Evolutionary conservation across 2,888 invertebrate genomes (phyloP), one percentile per base, ranked within the genome.

Genomic region (Drosophila kuntzei): DNA sequence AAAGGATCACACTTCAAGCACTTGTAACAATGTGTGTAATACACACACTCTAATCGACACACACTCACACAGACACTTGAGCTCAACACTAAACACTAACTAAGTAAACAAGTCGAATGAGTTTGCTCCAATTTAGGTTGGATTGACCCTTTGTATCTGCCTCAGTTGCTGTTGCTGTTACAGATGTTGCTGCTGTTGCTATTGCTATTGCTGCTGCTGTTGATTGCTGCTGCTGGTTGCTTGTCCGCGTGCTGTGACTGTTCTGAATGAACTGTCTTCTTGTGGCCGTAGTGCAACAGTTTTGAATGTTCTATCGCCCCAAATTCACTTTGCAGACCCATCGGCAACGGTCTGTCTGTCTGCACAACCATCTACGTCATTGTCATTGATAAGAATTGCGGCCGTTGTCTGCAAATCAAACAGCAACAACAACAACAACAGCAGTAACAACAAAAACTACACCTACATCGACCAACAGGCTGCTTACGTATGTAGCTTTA

Each of bases 261-360:
- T 90, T 89, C 91, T 90, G 88, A 90, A 90, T 90, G 87, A 90
- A 90, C 90, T 90, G 90, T 76, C 89, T 74, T 62, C 79, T 68
- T 59, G 71, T 59, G 57, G 60, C 65, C 65, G 74, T 67, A 71
- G 88, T 89, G 90, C 90, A 90, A 90, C 90, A 90, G 91, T 90
- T 90, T 90, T 90, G 90, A 90, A 90, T 83, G 79, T 78, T 77
- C 76, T 70, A 79, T 86, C 88, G 78, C 86, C 89, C 86, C 89
- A 80, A 90, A 90, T 85, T 64, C 76, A 27, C 27, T 74, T 70
- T 84, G 81, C 85, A 86, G 88, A 64, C 39, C 46, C 65, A 53
- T 37, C 18, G 53, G 29, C 76, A 57, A 47, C 47, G 27, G 20
- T 2, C 29, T 11, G 59, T 2, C 29, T 11, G 59, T 81, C 79